Conservation (phyloP, 2,888 invertebrate genomes). For the Agrotis segetum region DNA sequence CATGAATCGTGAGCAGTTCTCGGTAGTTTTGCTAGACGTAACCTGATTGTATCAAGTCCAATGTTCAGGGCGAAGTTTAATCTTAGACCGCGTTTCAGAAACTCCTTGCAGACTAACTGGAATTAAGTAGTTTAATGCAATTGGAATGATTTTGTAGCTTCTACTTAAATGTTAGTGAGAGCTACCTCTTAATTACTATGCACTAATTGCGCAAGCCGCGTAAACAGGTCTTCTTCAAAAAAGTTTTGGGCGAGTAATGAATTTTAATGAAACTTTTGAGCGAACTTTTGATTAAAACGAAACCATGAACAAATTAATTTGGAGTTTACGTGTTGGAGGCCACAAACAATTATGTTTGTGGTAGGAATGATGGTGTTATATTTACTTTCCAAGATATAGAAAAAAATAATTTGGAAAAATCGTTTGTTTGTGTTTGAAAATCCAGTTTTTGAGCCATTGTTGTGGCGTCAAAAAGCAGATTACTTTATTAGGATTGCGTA, state of each 20-base stretch:
- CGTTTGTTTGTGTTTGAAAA: not conserved
- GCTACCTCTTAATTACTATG: constrained; percentile 6
- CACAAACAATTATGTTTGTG: constrained; percentile 4
- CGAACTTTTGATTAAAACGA: constrained; percentile 28
- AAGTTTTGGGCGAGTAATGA: constrained; percentile 5
- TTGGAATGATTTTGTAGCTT: too few relatives aligned
- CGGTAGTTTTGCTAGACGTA: constrained; percentile 15
- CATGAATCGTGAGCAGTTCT: not conserved
- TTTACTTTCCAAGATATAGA: not conserved
- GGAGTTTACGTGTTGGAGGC: not conserved
- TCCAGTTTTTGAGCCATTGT: too few relatives aligned
- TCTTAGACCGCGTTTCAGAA: constrained; percentile 18
- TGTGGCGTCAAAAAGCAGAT: too few relatives aligned
- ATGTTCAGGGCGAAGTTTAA: constrained; percentile 36
- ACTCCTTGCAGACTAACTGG: constrained; percentile 4
- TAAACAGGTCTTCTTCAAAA: constrained; percentile 3
- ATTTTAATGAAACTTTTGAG: constrained; percentile 19
- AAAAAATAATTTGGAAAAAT: not conserved
- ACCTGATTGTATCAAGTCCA: constrained; percentile 12
- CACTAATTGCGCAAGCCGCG: constrained; percentile 12
- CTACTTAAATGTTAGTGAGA: not conserved
- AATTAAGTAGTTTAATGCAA: constrained; percentile 12
- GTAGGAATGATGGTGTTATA: not conserved
- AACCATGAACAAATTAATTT: constrained; percentile 26
- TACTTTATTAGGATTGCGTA: too few relatives aligned